Percentiles rank a stretch among this genome's conserved stretches.
Conservation (phyloP, 2,888 invertebrate genomes). For the Pogonocherus hispidulus region DNA sequence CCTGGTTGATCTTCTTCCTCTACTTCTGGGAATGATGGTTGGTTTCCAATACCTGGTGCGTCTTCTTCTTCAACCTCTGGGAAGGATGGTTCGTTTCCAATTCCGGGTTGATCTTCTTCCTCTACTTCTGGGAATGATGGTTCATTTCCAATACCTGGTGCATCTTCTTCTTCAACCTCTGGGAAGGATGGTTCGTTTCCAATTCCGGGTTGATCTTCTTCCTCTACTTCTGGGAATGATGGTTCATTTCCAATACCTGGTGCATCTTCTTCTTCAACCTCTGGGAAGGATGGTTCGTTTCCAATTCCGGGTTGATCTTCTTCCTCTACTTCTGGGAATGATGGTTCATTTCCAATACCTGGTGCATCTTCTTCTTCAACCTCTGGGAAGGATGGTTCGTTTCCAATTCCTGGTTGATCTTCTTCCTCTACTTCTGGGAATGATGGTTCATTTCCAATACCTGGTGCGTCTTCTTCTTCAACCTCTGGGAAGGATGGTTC, state of each 20-base stretch:
- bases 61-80: neutral
- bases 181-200: conserved; percentile 14
- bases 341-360: conserved; percentile 19
- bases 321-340: neutral
- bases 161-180: neutral
- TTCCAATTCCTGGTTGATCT: conserved; percentile 23
- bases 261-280: neutral
- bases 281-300: conserved; percentile 3
- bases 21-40: conserved; percentile 14
- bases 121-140: conserved; percentile 12
- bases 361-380: neutral
- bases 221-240: conserved; percentile 1
- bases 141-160: neutral
- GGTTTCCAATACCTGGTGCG: neutral
- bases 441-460: conserved; percentile 9
- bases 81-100: conserved; percentile 18
- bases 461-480: neutral
- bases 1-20: too few relatives aligned
- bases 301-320: conserved; percentile 1
- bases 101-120: neutral
- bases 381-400: conserved; percentile 23
- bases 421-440: conserved; percentile 22
- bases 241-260: conserved; percentile 5
- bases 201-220: neutral
- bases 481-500: conserved; percentile 6